Evolutionary conservation across 2,888 invertebrate genomes (phyloP).

Genomic region (Acanthococcus lagerstroemiae): DNA sequence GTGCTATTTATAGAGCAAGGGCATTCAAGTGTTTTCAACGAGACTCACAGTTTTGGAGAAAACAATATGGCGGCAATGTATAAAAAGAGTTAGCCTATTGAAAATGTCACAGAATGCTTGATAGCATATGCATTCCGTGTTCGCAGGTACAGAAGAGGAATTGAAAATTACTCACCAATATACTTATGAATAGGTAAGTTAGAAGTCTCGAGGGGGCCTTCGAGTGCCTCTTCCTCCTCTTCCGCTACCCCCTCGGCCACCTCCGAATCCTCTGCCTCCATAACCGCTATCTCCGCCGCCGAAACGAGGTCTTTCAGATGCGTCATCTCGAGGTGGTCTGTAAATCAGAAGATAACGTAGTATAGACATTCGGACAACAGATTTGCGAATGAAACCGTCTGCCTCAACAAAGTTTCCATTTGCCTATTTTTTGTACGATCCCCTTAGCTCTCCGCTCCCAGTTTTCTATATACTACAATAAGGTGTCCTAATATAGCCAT

Average conservation of each 20-base stretch:
- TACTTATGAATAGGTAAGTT: background rate
- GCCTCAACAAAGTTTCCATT: no score
- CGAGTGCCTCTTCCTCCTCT: slow-evolving; percentile 6
- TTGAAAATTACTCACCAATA: slow-evolving; percentile 15
- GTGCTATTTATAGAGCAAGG: background rate
- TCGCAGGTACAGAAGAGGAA: background rate
- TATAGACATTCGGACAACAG: no score
- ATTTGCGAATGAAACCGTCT: background rate
- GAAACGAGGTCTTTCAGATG: background rate
- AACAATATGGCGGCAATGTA: background rate
- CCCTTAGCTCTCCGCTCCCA: no score
- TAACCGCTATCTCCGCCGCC: background rate
- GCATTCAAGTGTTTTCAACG: no score
- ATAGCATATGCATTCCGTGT: background rate
- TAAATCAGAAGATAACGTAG: no score
- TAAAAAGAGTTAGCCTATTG: background rate
- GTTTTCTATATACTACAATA: no score
- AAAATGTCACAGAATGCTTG: background rate
- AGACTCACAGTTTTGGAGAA: no score
- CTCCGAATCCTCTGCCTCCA: slow-evolving; percentile 11
- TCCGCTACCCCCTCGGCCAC: slow-evolving; percentile 7
- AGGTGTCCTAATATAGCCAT: no score
- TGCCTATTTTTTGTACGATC: no score
- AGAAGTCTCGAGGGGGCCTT: slow-evolving; percentile 2
- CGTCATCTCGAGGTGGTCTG: slow-evolving; percentile 15